Percentiles rank a stretch among this genome's conserved stretches.
Evolutionary conservation across 2,888 invertebrate species (phyloP).

Genomic region (Caradrina clavipalpis): DNA sequence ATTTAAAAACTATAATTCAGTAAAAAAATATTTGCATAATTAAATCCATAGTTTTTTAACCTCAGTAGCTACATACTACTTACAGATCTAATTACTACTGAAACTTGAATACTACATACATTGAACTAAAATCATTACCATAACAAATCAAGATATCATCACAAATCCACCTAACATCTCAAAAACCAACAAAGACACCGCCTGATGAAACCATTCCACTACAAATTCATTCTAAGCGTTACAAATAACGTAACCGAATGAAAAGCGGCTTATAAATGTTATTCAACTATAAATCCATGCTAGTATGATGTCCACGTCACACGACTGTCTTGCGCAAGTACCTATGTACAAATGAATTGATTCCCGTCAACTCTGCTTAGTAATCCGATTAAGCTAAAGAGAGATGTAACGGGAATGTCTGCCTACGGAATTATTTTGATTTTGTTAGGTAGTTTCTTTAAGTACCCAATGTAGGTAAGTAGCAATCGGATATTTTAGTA

Average conservation of each 20-base stretch:
- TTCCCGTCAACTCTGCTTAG: slow-evolving; percentile 78
- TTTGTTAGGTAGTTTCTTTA: slow-evolving; percentile 33
- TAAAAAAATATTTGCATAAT: too few relatives aligned
- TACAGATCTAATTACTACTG: too few relatives aligned
- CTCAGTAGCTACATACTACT: too few relatives aligned
- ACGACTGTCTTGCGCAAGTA: slow-evolving; percentile 76
- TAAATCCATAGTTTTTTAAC: too few relatives aligned
- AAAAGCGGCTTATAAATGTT: slow-evolving; percentile 82
- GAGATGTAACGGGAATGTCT: slow-evolving; percentile 76
- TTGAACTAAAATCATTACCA: background rate
- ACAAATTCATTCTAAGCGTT: slow-evolving; percentile 69
- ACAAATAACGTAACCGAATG: slow-evolving; percentile 72
- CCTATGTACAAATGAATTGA: slow-evolving; percentile 78
- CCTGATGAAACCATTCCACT: slow-evolving; percentile 46
- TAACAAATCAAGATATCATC: slow-evolving; percentile 19
- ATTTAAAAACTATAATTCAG: too few relatives aligned
- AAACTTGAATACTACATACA: too few relatives aligned
- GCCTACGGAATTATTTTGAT: slow-evolving; percentile 59
- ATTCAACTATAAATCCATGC: slow-evolving; percentile 67
- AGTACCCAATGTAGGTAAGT: background rate
- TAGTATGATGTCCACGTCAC: slow-evolving; percentile 61
- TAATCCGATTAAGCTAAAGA: slow-evolving; percentile 87
- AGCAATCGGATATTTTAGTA: background rate
- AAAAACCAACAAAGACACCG: slow-evolving; percentile 55
- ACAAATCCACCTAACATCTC: slow-evolving; percentile 11